Percentiles rank a stretch among this genome's conserved stretches.
These are phyloP conservation scores for Drosophila siamana DNA, from an alignment of 2,888 invertebrate species.

Conservation along the genomic window DNA sequence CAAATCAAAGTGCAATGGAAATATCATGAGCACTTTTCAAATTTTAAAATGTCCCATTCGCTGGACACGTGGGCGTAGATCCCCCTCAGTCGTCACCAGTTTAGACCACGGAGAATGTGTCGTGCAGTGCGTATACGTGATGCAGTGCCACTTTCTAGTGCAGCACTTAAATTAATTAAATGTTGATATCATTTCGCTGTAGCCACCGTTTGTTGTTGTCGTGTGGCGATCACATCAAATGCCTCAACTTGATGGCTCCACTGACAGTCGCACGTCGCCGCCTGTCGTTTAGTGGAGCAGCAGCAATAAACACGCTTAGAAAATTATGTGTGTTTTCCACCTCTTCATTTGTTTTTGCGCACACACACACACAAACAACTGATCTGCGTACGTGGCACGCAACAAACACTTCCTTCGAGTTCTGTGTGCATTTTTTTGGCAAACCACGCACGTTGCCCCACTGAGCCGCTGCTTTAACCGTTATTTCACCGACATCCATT, in stretches of 20 bases:
- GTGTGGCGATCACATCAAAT: conserved; percentile 48
- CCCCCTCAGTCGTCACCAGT: conserved; percentile 4
- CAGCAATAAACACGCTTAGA: conserved; percentile 43
- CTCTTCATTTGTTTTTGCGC: conserved; percentile 20
- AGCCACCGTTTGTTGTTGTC: conserved; percentile 11
- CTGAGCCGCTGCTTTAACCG: conserved; percentile 40
- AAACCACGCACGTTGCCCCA: conserved; percentile 57
- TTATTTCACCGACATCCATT: conserved; percentile 67
- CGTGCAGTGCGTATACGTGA: conserved; percentile 66
- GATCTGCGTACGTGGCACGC: conserved; percentile 13
- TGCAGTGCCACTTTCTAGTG: conserved; percentile 64
- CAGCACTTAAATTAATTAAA: conserved; percentile 67
- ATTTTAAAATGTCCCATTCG: conserved; percentile 45
- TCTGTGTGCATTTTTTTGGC: conserved; percentile 46
- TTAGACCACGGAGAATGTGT: conserved; percentile 40
- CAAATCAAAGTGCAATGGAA: conserved; percentile 73
- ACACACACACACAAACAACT: conserved; percentile 12
- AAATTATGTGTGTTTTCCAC: conserved; percentile 33
- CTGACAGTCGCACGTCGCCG: conserved; percentile 64
- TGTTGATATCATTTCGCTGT: conserved; percentile 16
- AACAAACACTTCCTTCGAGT: conserved; percentile 37
- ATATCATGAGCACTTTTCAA: conserved; percentile 71
- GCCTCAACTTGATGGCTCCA: conserved; percentile 41
- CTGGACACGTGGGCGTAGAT: conserved; percentile 66
- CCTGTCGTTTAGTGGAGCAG: conserved; percentile 70